Evolutionary conservation across 1,140 invertebrate species (phyloP), one percentile per base, ranked within the genome.

Genomic region (Tetranychus urticae): DNA sequence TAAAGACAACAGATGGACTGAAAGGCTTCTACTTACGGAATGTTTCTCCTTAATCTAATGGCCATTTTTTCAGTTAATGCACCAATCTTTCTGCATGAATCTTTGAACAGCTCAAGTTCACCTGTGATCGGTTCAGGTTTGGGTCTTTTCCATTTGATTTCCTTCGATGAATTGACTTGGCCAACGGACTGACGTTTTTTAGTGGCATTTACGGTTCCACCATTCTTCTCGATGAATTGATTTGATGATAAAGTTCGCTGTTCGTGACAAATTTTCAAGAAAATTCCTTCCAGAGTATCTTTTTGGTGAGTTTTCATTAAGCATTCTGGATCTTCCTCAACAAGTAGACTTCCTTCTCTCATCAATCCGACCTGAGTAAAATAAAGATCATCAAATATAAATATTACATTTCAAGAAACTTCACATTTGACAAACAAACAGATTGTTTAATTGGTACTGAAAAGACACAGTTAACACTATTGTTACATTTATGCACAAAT

Each of bases 261-360:
- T 6, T 52, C 50, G 12, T 34, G 23, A 34, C 57, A 58, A 42
- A 58, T 34, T 72, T 91, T 88, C 12, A 98, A 72, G 78, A 84
- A 23, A 77, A 79, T 59, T 94, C 97, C 76, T 83, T 97, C 66
- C 77, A 86, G 6, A n/a, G 56, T 57, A 47, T 23, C 33, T 12
- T 33, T 34, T 10, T 65, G 62, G 56, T 68, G 69, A 31, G 61
- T 58, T 4, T 64, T 48, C 48, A 74, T 65, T 33, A 73, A 64
- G 34, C 60, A 55, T 7, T 66, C 63, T 6, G 73, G 73, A 57
- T 67, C 62, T 56, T 69, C 66, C 64, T 74, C 71, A 12, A 70
- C 71, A 33, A 74, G 59, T 36, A 74, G 62, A 57, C 67, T 62
- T 10, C 73, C 72, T 63, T 67, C 67, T 62, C 73, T 66, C 70